phyloP scores from a whole-genome alignment of 2,888 invertebrate species.

The Agrotis puta region DNA sequence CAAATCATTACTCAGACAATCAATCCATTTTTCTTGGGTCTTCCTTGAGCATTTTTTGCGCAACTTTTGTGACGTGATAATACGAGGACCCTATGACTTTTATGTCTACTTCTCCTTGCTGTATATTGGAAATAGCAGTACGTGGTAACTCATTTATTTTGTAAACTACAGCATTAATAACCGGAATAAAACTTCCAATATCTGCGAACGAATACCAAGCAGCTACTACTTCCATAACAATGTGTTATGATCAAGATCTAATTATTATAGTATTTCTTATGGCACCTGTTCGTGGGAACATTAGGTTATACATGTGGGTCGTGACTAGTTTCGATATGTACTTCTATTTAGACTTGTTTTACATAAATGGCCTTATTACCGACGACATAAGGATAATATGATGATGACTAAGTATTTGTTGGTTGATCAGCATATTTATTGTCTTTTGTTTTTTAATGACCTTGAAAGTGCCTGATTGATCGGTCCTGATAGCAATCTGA shows the following conservation, averaged over 20 bases:
- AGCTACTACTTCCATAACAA: slow-evolving; percentile 33
- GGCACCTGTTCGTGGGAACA: slow-evolving; percentile 61
- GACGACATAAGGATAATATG: slow-evolving; percentile 37
- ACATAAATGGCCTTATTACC: slow-evolving; percentile 50
- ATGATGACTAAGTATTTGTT: slow-evolving; percentile 36
- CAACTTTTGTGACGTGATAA: too few relatives aligned
- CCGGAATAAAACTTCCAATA: slow-evolving; percentile 19
- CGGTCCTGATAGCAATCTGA: neutral
- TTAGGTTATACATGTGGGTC: slow-evolving; percentile 46
- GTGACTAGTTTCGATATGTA: slow-evolving; percentile 63
- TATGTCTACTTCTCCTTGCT: neutral
- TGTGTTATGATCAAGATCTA: slow-evolving; percentile 59
- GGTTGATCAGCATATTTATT: slow-evolving; percentile 24
- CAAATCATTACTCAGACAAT: too few relatives aligned
- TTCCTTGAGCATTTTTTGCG: too few relatives aligned
- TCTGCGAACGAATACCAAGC: slow-evolving; percentile 4
- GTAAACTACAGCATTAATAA: neutral
- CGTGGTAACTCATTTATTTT: neutral
- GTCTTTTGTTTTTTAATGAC: slow-evolving; percentile 16
- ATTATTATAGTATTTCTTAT: slow-evolving; percentile 66
- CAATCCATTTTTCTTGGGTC: too few relatives aligned
- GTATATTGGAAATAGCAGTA: neutral
- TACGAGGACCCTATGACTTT: too few relatives aligned
- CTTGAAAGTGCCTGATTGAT: slow-evolving; percentile 19
- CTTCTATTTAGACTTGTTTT: slow-evolving; percentile 50